A percentile compares a stretch with the other conserved stretches of the same genome.
Evolutionary conservation across 2,113 vertebrate genomes (phyloP).

Genomic region (Zapus hudsonius): DNA sequence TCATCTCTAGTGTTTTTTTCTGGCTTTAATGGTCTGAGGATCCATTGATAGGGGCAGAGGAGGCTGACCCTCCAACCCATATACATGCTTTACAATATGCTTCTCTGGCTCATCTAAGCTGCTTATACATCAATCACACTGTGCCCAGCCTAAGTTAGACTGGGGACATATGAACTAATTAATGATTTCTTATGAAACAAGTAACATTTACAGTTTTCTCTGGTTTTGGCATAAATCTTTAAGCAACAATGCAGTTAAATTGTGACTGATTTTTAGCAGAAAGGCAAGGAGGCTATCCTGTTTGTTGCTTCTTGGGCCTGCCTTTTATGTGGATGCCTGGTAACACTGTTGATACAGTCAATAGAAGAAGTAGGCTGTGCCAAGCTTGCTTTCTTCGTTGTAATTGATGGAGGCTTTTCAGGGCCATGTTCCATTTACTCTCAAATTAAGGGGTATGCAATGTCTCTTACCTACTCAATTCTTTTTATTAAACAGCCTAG

Average conservation of each 20-base stretch:
- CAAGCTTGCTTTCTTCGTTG: conserved; percentile 21
- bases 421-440: conserved; percentile 30
- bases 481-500: conserved; percentile 8
- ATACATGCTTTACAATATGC: not conserved
- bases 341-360: not conserved
- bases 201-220: conserved; percentile 8
- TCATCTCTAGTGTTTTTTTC: not conserved
- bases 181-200: not conserved
- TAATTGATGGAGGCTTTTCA: not conserved
- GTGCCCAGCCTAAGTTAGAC: not conserved
- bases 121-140: not conserved
- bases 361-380: not conserved
- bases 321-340: not conserved
- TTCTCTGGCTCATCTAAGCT: not conserved
- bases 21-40: not conserved
- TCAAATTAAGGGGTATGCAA: not conserved
- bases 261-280: not conserved
- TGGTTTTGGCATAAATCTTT: not conserved
- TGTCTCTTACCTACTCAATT: not conserved
- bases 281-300: not conserved
- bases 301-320: not conserved
- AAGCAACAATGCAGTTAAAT: not conserved
- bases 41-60: not conserved
- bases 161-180: not conserved
- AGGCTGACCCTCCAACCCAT: not conserved